Evolutionary conservation across 2,888 invertebrate species (phyloP).

Genomic region (Stenotaenia linearis): DNA sequence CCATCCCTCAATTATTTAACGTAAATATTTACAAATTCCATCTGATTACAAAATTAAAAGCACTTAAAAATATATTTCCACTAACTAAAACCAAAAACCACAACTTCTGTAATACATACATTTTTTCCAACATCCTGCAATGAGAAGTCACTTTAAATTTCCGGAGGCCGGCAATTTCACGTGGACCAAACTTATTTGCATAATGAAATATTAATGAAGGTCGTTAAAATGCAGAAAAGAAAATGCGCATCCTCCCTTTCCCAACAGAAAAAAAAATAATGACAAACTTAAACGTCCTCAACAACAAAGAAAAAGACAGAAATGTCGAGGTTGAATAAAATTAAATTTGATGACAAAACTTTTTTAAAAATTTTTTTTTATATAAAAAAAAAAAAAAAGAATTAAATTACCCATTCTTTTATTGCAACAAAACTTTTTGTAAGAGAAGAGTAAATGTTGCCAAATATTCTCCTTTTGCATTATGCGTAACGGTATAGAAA

Average conservation of each 20-base stretch:
- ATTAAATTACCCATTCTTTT: too few species aligned
- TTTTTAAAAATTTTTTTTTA: too few species aligned
- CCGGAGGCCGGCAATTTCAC: not conserved
- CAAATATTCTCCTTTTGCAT: not conserved
- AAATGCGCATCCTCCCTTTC: not conserved
- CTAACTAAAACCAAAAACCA: not conserved
- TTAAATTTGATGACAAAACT: too few species aligned
- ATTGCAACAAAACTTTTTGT: not conserved
- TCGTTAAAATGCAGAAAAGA: not conserved
- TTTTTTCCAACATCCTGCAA: not conserved
- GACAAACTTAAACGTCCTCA: not conserved
- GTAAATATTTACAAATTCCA: too few species aligned
- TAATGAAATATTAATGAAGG: conserved; percentile 11
- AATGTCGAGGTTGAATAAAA: too few species aligned
- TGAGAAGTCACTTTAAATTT: not conserved
- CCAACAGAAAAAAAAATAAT: not conserved
- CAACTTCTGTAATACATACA: not conserved
- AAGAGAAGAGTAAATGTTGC: not conserved
- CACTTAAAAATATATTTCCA: too few species aligned
- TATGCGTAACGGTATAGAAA: not conserved
- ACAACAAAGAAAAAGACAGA: not conserved
- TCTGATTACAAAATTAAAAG: too few species aligned
- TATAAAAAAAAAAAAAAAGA: too few species aligned
- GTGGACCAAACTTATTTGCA: conserved; percentile 10
- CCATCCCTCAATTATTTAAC: too few species aligned